Percentiles rank a stretch among this genome's conserved stretches.
phyloP scores from a whole-genome alignment of 2,113 vertebrate genomes.

The Pipa parva region DNA sequence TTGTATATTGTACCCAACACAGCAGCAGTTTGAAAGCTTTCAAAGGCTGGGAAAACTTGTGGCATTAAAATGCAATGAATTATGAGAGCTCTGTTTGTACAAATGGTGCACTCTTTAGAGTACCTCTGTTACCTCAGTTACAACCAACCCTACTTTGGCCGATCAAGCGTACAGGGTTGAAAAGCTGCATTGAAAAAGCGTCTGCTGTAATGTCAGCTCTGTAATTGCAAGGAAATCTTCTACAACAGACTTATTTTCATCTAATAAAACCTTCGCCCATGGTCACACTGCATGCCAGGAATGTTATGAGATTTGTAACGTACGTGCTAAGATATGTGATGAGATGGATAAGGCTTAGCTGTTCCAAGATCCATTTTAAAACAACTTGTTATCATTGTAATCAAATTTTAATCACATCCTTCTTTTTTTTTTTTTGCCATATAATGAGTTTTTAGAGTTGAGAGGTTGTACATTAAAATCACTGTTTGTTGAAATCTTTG shows the following conservation, averaged over 20 bases:
- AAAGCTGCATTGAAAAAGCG: conserved; percentile 56
- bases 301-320: conserved; percentile 55
- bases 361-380: conserved; percentile 20
- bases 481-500: conserved; percentile 1
- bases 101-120: conserved; percentile 62
- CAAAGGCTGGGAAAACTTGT: background rate
- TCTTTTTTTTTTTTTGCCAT: background rate
- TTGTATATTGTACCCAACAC: no score
- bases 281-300: conserved; percentile 49
- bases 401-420: conserved; percentile 27
- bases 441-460: conserved; percentile 23
- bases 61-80: background rate
- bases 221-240: conserved; percentile 69
- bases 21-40: no score
- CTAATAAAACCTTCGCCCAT: conserved; percentile 65
- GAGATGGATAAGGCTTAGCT: conserved; percentile 44
- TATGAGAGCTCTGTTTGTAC: conserved; percentile 61
- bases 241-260: conserved; percentile 65
- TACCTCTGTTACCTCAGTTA: conserved; percentile 52
- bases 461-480: conserved; percentile 24
- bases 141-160: conserved; percentile 56
- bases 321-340: conserved; percentile 44
- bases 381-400: conserved; percentile 25
- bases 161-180: conserved; percentile 67
- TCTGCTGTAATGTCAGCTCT: conserved; percentile 57